A percentile compares a stretch with the other conserved stretches of the same genome.
These are phyloP conservation scores for Laterallus jamaicensis DNA, from an alignment of 2,113 vertebrate genomes.

Conservation along the genomic window DNA sequence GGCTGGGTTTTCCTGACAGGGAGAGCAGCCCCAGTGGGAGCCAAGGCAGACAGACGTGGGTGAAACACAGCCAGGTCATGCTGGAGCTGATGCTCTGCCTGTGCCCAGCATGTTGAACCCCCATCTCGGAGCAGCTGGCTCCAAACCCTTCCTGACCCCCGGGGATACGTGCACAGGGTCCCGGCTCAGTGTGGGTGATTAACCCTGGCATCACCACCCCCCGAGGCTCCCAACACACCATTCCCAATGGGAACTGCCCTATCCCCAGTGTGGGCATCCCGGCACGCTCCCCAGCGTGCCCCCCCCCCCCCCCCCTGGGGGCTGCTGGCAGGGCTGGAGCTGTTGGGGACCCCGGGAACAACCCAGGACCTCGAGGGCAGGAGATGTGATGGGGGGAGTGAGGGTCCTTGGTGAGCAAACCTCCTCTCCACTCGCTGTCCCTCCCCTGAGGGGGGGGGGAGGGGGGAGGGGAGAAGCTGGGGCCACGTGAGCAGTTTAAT, in stretches of 20 bases:
- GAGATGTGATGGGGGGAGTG: background rate
- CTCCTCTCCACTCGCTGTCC: background rate
- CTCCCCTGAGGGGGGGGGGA: background rate
- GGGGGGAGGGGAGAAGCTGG: background rate
- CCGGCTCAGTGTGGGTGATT: background rate
- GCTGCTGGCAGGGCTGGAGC: background rate
- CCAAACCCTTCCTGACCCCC: background rate
- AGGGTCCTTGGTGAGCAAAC: background rate
- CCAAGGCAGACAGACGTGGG: too few relatives aligned
- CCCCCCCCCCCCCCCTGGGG: background rate
- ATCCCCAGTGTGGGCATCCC: background rate
- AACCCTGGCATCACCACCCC: accelerated
- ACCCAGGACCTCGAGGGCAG: background rate
- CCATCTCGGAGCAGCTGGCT: background rate
- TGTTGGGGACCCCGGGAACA: accelerated
- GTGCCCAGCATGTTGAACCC: background rate
- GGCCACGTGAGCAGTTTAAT: conserved; percentile 17
- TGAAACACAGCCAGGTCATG: background rate
- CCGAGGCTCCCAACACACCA: accelerated
- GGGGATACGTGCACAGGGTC: background rate
- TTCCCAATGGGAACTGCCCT: background rate
- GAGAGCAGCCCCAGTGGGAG: too few relatives aligned
- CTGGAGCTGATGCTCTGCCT: background rate
- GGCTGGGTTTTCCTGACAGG: too few relatives aligned
- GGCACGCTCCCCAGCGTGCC: accelerated